Evolutionary conservation across 2,113 vertebrate genomes (phyloP).

Genomic region (Suncus etruscus): DNA sequence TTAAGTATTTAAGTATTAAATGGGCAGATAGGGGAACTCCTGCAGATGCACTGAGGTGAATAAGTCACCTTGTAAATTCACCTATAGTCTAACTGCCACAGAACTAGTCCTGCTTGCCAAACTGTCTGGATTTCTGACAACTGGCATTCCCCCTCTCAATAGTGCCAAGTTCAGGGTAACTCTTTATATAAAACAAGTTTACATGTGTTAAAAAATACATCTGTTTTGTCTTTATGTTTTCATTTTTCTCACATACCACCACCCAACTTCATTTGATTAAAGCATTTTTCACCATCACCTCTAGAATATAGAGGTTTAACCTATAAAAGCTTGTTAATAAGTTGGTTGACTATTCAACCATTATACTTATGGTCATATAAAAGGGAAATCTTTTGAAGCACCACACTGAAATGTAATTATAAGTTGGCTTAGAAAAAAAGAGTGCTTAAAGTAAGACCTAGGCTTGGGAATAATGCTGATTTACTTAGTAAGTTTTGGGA

Average conservation of each 20-base stretch:
- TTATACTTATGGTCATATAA: background rate
- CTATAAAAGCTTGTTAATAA: background rate
- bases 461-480: background rate
- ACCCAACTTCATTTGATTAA: background rate
- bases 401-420: background rate
- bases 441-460: background rate
- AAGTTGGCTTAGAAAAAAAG: background rate
- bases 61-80: background rate
- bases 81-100: fast-evolving
- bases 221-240: conserved; percentile 39
- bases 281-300: background rate
- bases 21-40: background rate
- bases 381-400: background rate
- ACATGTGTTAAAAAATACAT: conserved; percentile 11
- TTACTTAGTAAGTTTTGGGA: background rate
- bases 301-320: background rate
- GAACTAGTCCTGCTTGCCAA: background rate
- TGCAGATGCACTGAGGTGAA: background rate
- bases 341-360: background rate
- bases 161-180: background rate
- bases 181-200: background rate
- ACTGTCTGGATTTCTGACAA: background rate
- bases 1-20: conserved; percentile 59
- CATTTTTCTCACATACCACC: background rate
- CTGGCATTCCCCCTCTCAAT: too few species aligned